Evolutionary conservation across 2,888 invertebrate species (phyloP), one percentile per base, ranked within the genome.

Genomic region (Cheilosia vulpina): DNA sequence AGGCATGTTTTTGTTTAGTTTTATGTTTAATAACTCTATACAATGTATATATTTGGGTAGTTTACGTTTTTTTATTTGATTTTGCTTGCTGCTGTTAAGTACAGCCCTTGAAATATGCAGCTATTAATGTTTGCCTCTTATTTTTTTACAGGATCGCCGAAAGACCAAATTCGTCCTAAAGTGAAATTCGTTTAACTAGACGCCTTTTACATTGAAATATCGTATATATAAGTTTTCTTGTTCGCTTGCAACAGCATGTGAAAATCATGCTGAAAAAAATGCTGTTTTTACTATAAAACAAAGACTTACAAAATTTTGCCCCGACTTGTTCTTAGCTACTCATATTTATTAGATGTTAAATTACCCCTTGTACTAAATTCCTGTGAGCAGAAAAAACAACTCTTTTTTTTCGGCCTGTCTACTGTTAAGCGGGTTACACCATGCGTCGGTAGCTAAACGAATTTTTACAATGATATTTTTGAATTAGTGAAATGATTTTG

Each of bases 151-250:
- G 85, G 76, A 85, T 81, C 76, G 81, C 80, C 55, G 85, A 77
- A 81, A 85, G 76, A 73, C 81, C 85, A 85, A 85, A 81, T 81
- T 85, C 85, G 57, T 85, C 85, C 77, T 85, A 81, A 85, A 81
- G 55, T 68, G 50, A 77, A 77, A 60, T 66, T 58, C 72, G 66
- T 72, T 72, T 72, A 68, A 72, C 31, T 24, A 63, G 17, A 9
- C 31, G 53, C 19, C 13, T 62, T 60, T 57, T 63, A 69, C 19
- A 52, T 55, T 38, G 0, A 9, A 21, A 21, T 43, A 6, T 41
- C 50, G 17, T 19, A 58, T 4, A 17, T 43, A 13, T 52, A 9
- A 7, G 27, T 52, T 34, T 53, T 62, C 9, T 47, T 62, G 52
- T 66, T 57, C 27, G 68, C 63, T 73, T 63, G 45, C 24, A 50